Evolutionary conservation across 2,113 vertebrate genomes (phyloP), one percentile per base, ranked within the genome.

Genomic region (Scomber japonicus): DNA sequence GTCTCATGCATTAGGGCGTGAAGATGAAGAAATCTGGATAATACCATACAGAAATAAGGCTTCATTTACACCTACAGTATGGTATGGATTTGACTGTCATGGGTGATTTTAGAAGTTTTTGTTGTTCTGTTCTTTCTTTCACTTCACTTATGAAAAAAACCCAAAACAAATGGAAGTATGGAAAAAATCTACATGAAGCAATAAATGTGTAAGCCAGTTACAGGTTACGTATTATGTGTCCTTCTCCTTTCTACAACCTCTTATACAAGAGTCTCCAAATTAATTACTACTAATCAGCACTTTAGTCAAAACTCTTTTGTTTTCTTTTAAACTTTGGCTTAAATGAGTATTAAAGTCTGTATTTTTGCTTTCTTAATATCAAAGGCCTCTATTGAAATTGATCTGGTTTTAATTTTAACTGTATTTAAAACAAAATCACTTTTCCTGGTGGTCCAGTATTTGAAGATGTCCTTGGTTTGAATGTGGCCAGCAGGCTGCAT

Each of bases 11-110:
- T 54, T 31, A 68, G 53, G 50, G 40, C 77, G 53, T 69, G 59
- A 61, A 73, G 75, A 73, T 71, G 57, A 80, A 63, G 35, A 63
- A 78, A 64, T 49, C 35, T 44, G 61, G 16, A 71, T 50, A 62
- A 62, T 53, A 44, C 60, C 65, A 45, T 70, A 49, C 35, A 71
- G 35, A 19, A 63, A 46, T 61, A 40, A 40, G 0, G 21, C 49
- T n/a, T 31, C 12, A 31, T 53, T 60, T 76, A 24, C 64, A 50
- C 31, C 50, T 48, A 17, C 40, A 63, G 56, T 17, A 0, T 24
- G 19, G 16, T 45, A 31, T 15, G 14, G 44, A 10, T 40, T 68
- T 70, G 19, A 81, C 17, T 13, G 17, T 17, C 9, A 14, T 30
- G 16, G 31, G 31, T 35, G 31, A 35, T 35, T 35, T 35, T 35